Evolutionary conservation across 2,888 invertebrate genomes (phyloP).

Genomic region (Nyleta sp.): DNA sequence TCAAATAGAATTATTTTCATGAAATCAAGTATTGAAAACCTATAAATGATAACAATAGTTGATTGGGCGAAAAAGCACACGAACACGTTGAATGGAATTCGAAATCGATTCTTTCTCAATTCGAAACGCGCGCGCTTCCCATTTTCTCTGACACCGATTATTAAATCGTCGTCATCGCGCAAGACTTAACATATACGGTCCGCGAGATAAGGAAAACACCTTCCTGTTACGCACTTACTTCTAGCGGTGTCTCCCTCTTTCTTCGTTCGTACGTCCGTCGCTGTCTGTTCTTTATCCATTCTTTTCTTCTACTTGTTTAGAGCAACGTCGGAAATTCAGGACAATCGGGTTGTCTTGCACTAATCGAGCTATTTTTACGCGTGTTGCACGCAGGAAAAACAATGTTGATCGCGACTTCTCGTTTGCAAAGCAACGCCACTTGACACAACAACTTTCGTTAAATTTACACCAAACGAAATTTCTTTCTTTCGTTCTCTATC

Average conservation of each 20-base stretch:
- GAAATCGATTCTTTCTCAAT: conserved; percentile 28
- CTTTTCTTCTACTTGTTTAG: conserved; percentile 49
- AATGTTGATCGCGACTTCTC: conserved; percentile 36
- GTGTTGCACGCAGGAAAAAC: conserved; percentile 34
- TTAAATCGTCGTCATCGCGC: conserved; percentile 47
- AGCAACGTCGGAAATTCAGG: conserved; percentile 56
- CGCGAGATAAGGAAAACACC: conserved; percentile 55
- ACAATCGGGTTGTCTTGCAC: conserved; percentile 53
- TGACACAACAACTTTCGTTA: not conserved
- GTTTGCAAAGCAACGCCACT: conserved; percentile 20
- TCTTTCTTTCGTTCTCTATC: too few relatives aligned
- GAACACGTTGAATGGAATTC: conserved; percentile 3
- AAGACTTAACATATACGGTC: conserved; percentile 51
- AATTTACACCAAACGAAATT: too few relatives aligned
- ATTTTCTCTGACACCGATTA: conserved; percentile 44
- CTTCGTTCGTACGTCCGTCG: not conserved
- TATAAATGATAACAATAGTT: too few relatives aligned
- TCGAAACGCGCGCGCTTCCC: conserved; percentile 29
- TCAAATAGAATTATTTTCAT: too few relatives aligned
- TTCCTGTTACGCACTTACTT: conserved; percentile 61
- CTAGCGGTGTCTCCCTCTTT: conserved; percentile 38
- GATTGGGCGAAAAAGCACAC: too few relatives aligned
- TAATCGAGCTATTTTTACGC: conserved; percentile 53
- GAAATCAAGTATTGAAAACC: too few relatives aligned
- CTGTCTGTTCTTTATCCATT: conserved; percentile 18